Evolutionary conservation across 2,888 invertebrate genomes (phyloP).

Genomic region (Antheraea assamensis): DNA sequence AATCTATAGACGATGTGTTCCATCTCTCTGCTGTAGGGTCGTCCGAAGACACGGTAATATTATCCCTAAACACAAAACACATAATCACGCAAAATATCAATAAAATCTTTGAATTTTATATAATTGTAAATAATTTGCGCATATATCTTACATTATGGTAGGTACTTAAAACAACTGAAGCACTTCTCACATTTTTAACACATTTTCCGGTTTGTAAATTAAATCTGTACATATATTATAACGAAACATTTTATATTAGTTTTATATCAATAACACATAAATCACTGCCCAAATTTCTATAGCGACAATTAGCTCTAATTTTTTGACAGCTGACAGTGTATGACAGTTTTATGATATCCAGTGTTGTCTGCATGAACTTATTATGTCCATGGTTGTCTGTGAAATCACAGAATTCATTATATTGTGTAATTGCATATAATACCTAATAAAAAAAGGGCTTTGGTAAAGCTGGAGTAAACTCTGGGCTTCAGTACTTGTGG

Average conservation of each 20-base stretch:
- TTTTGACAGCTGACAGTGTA: background rate
- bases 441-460: too few relatives aligned
- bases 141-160: conserved; percentile 62
- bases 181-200: conserved; percentile 58
- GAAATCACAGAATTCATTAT: too few relatives aligned
- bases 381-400: too few relatives aligned
- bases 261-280: conserved; percentile 50
- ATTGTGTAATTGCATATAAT: too few relatives aligned
- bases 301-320: background rate
- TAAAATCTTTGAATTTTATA: conserved; percentile 19
- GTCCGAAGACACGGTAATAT: conserved; percentile 55
- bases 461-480: too few relatives aligned
- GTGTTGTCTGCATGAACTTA: too few relatives aligned
- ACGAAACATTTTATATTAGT: conserved; percentile 23
- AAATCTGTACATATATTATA: conserved; percentile 14
- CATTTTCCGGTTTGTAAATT: conserved; percentile 13
- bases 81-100: conserved; percentile 38
- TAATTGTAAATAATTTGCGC: conserved; percentile 45
- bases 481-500: background rate
- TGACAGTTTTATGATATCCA: background rate
- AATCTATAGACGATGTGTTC: conserved; percentile 83
- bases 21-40: conserved; percentile 75
- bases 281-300: conserved; percentile 35
- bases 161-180: conserved; percentile 34
- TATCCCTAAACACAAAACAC: conserved; percentile 57